A percentile compares a stretch with the other conserved stretches of the same genome.
These are phyloP conservation scores for Epinotia ramella DNA, from an alignment of 2,888 invertebrate species.

Conservation along the genomic window DNA sequence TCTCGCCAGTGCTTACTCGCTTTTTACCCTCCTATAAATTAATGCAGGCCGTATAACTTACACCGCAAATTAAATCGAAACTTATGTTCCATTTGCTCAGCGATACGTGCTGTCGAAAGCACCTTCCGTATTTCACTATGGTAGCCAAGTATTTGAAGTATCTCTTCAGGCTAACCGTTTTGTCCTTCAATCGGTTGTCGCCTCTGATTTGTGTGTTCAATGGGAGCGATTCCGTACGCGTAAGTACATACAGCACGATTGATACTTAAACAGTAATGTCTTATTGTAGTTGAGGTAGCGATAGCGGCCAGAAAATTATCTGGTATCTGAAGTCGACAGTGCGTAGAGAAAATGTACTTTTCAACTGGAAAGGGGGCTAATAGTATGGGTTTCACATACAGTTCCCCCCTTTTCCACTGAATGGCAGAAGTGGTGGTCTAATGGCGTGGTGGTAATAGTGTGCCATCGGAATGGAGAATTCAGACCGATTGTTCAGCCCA, in stretches of 20 bases:
- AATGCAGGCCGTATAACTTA: slow-evolving; percentile 55
- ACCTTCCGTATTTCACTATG: slow-evolving; percentile 38
- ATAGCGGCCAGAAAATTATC: slow-evolving; percentile 48
- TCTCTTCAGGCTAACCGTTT: slow-evolving; percentile 36
- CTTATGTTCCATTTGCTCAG: slow-evolving; percentile 60
- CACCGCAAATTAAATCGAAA: slow-evolving; percentile 60
- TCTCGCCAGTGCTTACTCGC: slow-evolving; percentile 64
- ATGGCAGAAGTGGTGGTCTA: slow-evolving; percentile 50
- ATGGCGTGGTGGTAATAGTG: slow-evolving; percentile 61
- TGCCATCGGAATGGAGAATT: slow-evolving; percentile 65
- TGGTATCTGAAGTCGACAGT: slow-evolving; percentile 30
- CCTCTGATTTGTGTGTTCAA: slow-evolving; percentile 42
- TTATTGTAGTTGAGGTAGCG: slow-evolving; percentile 35
- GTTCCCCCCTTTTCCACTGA: slow-evolving; percentile 17
- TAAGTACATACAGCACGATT: slow-evolving; percentile 35
- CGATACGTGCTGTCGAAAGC: slow-evolving; percentile 46
- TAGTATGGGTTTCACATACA: not conserved
- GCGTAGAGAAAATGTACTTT: slow-evolving; percentile 48
- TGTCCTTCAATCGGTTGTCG: slow-evolving; percentile 36
- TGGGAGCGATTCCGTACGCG: slow-evolving; percentile 24
- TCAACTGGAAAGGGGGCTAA: slow-evolving; percentile 4
- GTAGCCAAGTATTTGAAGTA: slow-evolving; percentile 42
- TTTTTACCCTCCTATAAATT: slow-evolving; percentile 69
- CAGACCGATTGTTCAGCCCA: slow-evolving; percentile 63
- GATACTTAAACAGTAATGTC: slow-evolving; percentile 19